A percentile compares a stretch with the other conserved stretches of the same genome.
Conservation (phyloP, 2,888 invertebrate genomes). For the Dusona sp. region DNA sequence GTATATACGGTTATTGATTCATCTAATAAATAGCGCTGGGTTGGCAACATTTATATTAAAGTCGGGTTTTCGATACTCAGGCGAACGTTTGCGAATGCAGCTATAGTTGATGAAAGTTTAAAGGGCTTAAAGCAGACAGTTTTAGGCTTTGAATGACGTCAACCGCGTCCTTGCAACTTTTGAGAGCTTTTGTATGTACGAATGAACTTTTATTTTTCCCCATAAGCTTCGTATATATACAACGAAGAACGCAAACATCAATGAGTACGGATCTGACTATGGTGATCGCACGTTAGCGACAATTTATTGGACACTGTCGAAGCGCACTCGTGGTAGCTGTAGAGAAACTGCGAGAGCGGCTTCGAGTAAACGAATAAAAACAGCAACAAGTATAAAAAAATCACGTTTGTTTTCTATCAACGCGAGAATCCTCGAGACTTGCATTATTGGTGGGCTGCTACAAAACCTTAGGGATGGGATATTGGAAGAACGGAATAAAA, state of each 20-base stretch:
- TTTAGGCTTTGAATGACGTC: background rate
- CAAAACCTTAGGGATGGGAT: conserved; percentile 11
- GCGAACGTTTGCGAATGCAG: conserved; percentile 18
- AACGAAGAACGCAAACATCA: background rate
- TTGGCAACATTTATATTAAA: conserved; percentile 72
- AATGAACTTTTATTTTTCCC: conserved; percentile 23
- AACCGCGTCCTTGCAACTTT: conserved; percentile 18
- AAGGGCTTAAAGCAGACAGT: conserved; percentile 12
- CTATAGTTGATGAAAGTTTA: background rate
- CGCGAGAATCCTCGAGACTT: conserved; percentile 50
- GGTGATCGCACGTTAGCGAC: conserved; percentile 48
- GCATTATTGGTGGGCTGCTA: conserved; percentile 34
- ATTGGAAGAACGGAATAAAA: conserved; percentile 26
- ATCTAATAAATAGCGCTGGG: conserved; percentile 75
- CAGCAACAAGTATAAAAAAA: conserved; percentile 7
- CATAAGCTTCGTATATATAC: background rate
- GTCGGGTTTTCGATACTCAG: conserved; percentile 27
- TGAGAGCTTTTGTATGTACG: background rate
- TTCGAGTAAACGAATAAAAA: conserved; percentile 51
- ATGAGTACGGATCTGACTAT: conserved; percentile 35
- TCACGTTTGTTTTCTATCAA: conserved; percentile 43
- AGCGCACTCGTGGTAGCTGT: conserved; percentile 9
- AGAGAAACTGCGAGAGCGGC: conserved; percentile 39
- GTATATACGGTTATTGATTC: conserved; percentile 71
- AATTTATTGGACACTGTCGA: conserved; percentile 62